A percentile compares a stretch with the other conserved stretches of the same genome.
Evolutionary conservation across 2,113 vertebrate genomes (phyloP).

Genomic region (Collichthys lucidus): DNA sequence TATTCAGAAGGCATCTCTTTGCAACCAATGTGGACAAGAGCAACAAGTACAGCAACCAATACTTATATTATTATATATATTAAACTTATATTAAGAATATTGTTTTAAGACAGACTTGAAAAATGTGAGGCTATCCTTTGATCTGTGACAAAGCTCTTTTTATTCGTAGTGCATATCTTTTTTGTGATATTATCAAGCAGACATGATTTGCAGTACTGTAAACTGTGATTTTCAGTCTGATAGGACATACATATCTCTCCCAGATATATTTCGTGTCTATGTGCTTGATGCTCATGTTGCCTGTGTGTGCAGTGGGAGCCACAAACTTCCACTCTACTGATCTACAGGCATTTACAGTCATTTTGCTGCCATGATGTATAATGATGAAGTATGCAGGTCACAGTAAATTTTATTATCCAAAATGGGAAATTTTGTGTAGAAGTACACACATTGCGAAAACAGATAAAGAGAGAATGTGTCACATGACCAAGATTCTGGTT

Average conservation of each 20-base stretch:
- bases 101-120: background rate
- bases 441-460: too few species aligned
- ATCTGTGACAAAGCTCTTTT: background rate
- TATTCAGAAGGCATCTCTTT: background rate
- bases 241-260: background rate
- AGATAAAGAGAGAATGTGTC: background rate
- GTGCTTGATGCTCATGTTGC: slow-evolving; percentile 7
- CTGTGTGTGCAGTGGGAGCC: background rate
- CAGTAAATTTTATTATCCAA: too few species aligned
- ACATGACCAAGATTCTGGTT: background rate
- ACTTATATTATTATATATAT: background rate
- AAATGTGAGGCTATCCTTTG: background rate
- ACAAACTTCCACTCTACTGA: slow-evolving; percentile 19
- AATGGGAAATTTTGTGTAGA: too few species aligned
- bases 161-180: background rate
- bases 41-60: background rate
- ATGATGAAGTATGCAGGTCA: background rate
- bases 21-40: background rate
- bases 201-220: background rate
- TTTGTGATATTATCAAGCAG: background rate
- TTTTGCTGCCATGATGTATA: background rate
- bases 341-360: slow-evolving; percentile 8
- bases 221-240: background rate
- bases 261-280: background rate
- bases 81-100: too few species aligned